Evolutionary conservation across 2,797 vertebrate genomes (phyloP).

Genomic region (Loriculus beryllinus): DNA sequence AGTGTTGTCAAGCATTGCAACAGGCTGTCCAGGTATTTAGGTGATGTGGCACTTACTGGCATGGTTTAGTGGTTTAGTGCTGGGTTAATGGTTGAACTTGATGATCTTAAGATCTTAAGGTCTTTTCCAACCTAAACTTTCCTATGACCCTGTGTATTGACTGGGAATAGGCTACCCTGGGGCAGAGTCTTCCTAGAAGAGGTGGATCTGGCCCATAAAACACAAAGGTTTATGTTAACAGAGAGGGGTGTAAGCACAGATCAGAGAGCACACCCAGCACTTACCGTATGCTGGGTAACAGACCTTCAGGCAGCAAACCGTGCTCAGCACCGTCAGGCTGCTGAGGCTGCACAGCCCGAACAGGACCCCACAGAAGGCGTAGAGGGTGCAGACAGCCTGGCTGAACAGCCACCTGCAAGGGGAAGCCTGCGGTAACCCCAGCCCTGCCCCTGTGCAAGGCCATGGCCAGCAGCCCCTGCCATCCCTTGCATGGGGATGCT

Average conservation of each 20-base stretch:
- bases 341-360: constrained; percentile 63
- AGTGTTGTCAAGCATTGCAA: not conserved
- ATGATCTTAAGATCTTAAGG: not conserved
- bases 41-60: not conserved
- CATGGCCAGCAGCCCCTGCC: not conserved
- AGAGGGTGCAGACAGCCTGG: constrained; percentile 78
- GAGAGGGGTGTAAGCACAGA: not conserved
- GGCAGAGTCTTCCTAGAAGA: not conserved
- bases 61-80: not conserved
- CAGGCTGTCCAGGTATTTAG: not conserved
- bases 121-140: not conserved
- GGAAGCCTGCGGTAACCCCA: not conserved
- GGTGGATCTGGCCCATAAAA: not conserved
- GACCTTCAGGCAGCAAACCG: constrained; percentile 89
- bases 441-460: fast-evolving
- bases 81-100: not conserved
- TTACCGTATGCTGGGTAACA: constrained; percentile 83
- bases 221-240: not conserved
- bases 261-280: not conserved
- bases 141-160: too few species aligned
- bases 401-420: constrained; percentile 77
- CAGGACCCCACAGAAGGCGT: constrained; percentile 81
- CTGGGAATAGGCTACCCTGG: not conserved
- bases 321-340: constrained; percentile 65
- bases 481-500: fast-evolving